phyloP scores from a whole-genome alignment of 2,797 vertebrate species.

The Sebastes nivosus region DNA sequence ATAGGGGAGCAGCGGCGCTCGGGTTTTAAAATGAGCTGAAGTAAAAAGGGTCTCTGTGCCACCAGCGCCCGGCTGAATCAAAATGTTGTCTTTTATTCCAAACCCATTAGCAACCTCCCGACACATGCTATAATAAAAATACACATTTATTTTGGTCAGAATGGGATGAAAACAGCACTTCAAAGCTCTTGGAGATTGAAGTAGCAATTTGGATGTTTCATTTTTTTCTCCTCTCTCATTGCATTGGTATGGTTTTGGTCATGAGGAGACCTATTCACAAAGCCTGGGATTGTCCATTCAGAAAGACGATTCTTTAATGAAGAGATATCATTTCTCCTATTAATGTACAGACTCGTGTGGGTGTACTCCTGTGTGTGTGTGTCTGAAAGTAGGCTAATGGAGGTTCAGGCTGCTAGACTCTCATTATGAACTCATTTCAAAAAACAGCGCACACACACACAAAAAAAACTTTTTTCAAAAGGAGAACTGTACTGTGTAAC shows the following conservation, averaged over 20 bases:
- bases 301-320: conserved; percentile 79
- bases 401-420: not conserved
- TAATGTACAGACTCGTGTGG: conserved; percentile 42
- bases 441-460: not conserved
- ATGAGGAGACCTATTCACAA: conserved; percentile 70
- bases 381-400: conserved; percentile 60
- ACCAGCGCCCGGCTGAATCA: conserved; percentile 70
- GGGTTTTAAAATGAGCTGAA: conserved; percentile 75
- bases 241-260: conserved; percentile 56
- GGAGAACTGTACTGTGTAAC: not conserved
- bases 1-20: conserved; percentile 69
- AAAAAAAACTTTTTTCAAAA: not conserved
- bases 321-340: conserved; percentile 73
- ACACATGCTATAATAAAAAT: conserved; percentile 81
- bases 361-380: not conserved
- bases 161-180: conserved; percentile 85
- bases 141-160: conserved; percentile 82
- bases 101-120: conserved; percentile 86
- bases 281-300: conserved; percentile 73
- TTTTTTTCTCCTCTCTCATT: conserved; percentile 63
- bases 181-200: conserved; percentile 80
- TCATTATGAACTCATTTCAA: conserved; percentile 24
- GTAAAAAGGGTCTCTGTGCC: conserved; percentile 77
- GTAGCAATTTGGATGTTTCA: conserved; percentile 76
- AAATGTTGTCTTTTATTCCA: conserved; percentile 84